A percentile compares a stretch with the other conserved stretches of the same genome.
These are phyloP conservation scores for Notothenia coriiceps DNA, from an alignment of 2,113 vertebrate species.

Conservation along the genomic window DNA sequence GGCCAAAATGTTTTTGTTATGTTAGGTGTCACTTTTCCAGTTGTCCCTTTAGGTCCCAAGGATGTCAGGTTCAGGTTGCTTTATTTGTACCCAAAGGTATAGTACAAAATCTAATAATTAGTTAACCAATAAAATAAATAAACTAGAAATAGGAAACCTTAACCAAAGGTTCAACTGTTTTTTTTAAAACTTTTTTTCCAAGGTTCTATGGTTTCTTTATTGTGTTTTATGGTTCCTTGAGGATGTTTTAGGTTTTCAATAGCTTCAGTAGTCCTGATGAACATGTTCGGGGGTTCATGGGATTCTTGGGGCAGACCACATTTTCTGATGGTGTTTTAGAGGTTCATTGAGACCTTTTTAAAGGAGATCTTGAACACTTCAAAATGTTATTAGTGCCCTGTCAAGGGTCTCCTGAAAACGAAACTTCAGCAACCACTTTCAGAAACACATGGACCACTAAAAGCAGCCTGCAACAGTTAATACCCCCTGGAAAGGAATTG, in stretches of 20 bases:
- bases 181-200: too few species aligned
- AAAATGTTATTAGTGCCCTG: neutral
- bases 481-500: neutral
- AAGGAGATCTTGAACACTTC: neutral
- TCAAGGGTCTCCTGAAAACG: neutral
- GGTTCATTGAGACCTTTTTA: neutral
- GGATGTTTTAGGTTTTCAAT: neutral
- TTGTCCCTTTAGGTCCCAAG: too few species aligned
- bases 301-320: too few species aligned
- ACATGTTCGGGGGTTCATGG: too few species aligned
- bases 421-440: neutral
- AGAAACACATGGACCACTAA: neutral
- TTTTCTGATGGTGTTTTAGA: too few species aligned
- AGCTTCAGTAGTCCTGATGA: too few species aligned
- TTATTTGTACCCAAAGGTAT: too few species aligned
- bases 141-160: too few species aligned
- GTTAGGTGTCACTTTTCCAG: neutral
- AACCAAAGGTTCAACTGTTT: too few species aligned
- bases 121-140: too few species aligned
- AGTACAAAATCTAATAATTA: too few species aligned
- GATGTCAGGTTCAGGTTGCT: too few species aligned
- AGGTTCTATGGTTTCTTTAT: conserved; percentile 1
- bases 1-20: neutral
- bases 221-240: conserved; percentile 11
- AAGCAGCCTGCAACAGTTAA: neutral